Base-by-base conservation (phyloP, 2,113 vertebrate species). In the Galbula dea region DNA sequence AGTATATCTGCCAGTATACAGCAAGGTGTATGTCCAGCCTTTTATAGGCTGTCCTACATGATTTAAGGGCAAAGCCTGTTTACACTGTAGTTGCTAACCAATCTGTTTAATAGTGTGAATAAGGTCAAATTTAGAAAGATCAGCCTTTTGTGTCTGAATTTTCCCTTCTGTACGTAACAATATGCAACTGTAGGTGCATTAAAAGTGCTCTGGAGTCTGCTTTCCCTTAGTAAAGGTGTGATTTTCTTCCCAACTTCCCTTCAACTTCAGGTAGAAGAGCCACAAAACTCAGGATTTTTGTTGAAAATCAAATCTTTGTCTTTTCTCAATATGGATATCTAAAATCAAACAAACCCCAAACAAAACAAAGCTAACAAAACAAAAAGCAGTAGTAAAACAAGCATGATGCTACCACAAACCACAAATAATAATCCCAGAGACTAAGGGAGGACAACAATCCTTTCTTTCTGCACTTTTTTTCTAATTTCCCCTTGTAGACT, bases 341-440 rank as follows among this genome's bases (percentile, higher is more conserved):
- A n/a, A n/a, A n/a, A n/a, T n/a, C n/a, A n/a, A n/a, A n/a, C n/a
- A n/a, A n/a, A n/a, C n/a, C n/a, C n/a, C n/a, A n/a, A n/a, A n/a
- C n/a, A n/a, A n/a, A n/a, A n/a, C n/a, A n/a, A n/a, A n/a, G n/a
- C 65, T 10, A 77, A 85, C 81, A 21, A 77, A 88, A 85, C 92
- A 63, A 63, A 63, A 30, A n/a, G n/a, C n/a, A n/a, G n/a, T n/a
- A n/a, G n/a, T n/a, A n/a, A n/a, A n/a, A n/a, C 85, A 58, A 84
- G 26, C 1, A 3, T 0, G 3, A 71, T 26, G 36, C 41, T 83
- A 91, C 90, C 11, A 6, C 77, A 96, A 93, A 76, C 83, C n/a
- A 76, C 83, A 91, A 93, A 90, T 67, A 88, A 90, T 89, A 90
- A 95, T 91, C 80, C 76, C 63, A 77, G 54, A 75, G 61, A 90